Percentiles rank a stretch among this genome's conserved stretches.
Evolutionary conservation across 1,140 invertebrate species (phyloP).

Genomic region (Phocides pigmalion): DNA sequence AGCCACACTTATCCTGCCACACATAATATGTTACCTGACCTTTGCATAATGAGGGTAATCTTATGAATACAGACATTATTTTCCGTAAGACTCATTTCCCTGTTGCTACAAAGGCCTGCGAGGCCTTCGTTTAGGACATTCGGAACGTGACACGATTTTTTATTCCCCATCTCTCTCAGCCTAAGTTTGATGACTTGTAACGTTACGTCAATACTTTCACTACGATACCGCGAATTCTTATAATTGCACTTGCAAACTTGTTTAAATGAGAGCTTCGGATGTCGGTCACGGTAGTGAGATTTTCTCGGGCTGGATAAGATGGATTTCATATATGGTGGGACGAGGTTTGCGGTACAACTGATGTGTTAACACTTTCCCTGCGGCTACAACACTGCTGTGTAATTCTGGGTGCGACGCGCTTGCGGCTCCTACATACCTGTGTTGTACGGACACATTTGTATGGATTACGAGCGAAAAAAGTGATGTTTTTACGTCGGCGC

Average conservation of each 20-base stretch:
- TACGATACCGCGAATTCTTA: conserved; percentile 32
- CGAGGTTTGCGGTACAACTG: conserved; percentile 6
- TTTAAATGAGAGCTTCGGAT: conserved; percentile 35
- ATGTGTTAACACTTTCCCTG: no score
- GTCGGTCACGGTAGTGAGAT: conserved; percentile 37
- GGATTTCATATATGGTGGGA: conserved; percentile 1
- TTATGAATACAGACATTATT: conserved; percentile 18
- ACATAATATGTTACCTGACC: conserved; percentile 27
- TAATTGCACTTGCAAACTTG: conserved; percentile 35
- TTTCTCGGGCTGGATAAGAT: conserved; percentile 13
- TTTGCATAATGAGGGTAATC: conserved; percentile 27
- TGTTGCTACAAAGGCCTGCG: conserved; percentile 12
- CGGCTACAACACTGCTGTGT: no score
- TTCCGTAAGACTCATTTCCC: conserved; percentile 22
- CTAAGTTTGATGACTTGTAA: no score
- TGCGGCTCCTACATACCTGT: no score
- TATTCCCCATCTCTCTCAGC: neutral
- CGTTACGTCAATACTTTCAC: neutral
- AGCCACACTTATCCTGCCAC: conserved; percentile 20
- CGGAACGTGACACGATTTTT: conserved; percentile 21
- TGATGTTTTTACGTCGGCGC: no score
- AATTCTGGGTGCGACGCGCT: no score
- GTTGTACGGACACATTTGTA: no score
- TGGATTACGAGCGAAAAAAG: no score
- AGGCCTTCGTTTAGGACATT: conserved; percentile 22